Percentiles rank a stretch among this genome's conserved stretches.
phyloP scores from a whole-genome alignment of 2,888 invertebrate species.

The Gymnoscelis rufifasciata region DNA sequence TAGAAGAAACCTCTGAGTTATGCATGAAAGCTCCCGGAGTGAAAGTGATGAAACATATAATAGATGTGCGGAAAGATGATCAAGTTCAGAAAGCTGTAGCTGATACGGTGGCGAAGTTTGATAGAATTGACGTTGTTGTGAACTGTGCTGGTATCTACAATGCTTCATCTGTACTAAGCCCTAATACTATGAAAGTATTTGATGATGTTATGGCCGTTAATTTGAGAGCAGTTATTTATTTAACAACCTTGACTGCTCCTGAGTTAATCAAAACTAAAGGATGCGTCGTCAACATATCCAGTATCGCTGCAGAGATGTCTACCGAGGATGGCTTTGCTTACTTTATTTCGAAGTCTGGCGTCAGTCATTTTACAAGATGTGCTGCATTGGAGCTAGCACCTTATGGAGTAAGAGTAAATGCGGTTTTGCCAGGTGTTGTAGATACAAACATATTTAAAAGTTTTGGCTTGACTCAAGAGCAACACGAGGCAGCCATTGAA shows the following conservation, averaged over 20 bases:
- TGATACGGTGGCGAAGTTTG: constrained; percentile 33
- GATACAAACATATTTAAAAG: constrained; percentile 40
- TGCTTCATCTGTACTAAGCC: constrained; percentile 23
- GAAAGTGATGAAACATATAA: constrained; percentile 37
- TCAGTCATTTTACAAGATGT: constrained; percentile 86
- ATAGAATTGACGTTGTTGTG: constrained; percentile 41
- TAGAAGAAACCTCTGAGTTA: constrained; percentile 32
- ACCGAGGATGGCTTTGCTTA: constrained; percentile 54
- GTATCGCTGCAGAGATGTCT: constrained; percentile 23
- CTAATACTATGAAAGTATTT: constrained; percentile 33
- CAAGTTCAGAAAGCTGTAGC: constrained; percentile 34
- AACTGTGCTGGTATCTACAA: constrained; percentile 39
- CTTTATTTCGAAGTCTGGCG: constrained; percentile 83
- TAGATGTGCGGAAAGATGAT: constrained; percentile 38
- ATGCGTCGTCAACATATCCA: constrained; percentile 45
- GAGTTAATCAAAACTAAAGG: constrained; percentile 39
- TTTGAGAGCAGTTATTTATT: constrained; percentile 38
- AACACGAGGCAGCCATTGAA: background rate
- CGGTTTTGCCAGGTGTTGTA: constrained; percentile 84
- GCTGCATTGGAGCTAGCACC: constrained; percentile 82
- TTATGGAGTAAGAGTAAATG: constrained; percentile 82
- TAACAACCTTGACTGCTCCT: constrained; percentile 34
- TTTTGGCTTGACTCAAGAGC: background rate
- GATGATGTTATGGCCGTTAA: constrained; percentile 39
- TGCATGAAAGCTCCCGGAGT: constrained; percentile 35